Conservation (phyloP, 2,888 invertebrate genomes). For the Ennomos erosarius region DNA sequence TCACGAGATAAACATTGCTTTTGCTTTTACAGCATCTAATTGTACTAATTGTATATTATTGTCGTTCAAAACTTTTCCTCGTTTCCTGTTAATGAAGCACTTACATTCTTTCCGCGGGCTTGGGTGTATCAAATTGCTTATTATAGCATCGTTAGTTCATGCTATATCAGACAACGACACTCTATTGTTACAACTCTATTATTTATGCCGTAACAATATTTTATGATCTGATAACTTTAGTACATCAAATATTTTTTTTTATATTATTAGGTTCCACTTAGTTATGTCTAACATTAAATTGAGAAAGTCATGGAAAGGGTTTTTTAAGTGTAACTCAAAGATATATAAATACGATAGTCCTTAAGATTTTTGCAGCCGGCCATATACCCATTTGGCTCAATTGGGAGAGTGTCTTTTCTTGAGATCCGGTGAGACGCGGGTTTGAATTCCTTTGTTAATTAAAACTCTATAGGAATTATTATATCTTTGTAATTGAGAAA, state of each 20-base stretch:
- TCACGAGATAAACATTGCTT: too few relatives aligned
- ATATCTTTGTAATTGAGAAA: too few relatives aligned
- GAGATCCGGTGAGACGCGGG: too few relatives aligned
- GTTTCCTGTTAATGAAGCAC: slow-evolving; percentile 15
- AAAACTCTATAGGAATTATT: too few relatives aligned
- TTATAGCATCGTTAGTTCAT: slow-evolving; percentile 26
- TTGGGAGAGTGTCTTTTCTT: too few relatives aligned
- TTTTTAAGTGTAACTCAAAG: too few relatives aligned
- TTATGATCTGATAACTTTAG: slow-evolving; percentile 5
- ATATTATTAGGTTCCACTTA: slow-evolving; percentile 1
- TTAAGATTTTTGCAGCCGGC: too few relatives aligned
- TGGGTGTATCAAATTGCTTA: slow-evolving; percentile 36
- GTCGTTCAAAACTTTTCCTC: slow-evolving; percentile 7
- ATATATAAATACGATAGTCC: too few relatives aligned
- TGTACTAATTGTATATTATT: background rate
- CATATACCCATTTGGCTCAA: too few relatives aligned
- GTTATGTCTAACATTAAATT: slow-evolving; percentile 1
- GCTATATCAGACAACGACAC: slow-evolving; percentile 40
- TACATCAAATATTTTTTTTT: too few relatives aligned
- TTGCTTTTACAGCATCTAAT: background rate
- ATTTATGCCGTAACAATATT: slow-evolving; percentile 4
- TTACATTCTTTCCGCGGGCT: slow-evolving; percentile 37
- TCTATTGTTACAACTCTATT: slow-evolving; percentile 27
- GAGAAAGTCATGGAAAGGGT: too few relatives aligned
- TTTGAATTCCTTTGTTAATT: too few relatives aligned